Base-by-base conservation (phyloP, 2,113 vertebrate species). In the Xiphorhynchus elegans region DNA sequence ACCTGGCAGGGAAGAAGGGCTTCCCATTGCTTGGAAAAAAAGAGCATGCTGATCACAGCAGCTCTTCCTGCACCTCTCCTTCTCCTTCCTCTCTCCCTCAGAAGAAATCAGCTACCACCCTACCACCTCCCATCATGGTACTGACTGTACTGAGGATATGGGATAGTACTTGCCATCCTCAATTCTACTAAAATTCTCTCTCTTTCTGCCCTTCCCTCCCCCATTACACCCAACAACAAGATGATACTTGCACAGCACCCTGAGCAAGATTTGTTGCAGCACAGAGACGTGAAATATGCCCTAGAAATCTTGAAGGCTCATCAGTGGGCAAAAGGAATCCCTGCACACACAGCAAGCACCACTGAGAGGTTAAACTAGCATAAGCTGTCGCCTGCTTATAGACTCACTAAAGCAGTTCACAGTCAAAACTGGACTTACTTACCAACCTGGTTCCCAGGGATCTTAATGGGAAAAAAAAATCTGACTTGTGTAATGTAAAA, bases 1-100 rank as follows among this genome's bases (percentile, higher is more conserved):
- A 92, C 72, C 92, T 94, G 90, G 63, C 63, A 83, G 33, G 33
- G 70, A 20, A 89, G 47, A 89, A 94, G 63, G 72, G 68, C 64
- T 24, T 92, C 92, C 89, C 90, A 83, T 17, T 35, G 49, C 76
- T 46, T 67, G 16, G 60, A 23, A 73, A 68, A 77, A 74, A 55
- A 56, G 24, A 20, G 24, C 0, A 0, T 29, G 42, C 76, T 87
- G 83, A 80, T 80, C 83, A 60, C 39, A 76, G 56, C 88, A 93
- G 79, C 56, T 89, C 86, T 81, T 89, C 90, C 84, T 77, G n/a
- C 42, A 83, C 35, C 66, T 83, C 67, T 96, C 21, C 46, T 39
- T 8, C 84, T 84, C 55, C 56, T 77, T 53, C 73, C 42, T 40
- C 44, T 37, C 33, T 44, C 56, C 44, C 66, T 66, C 72, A 60